These are phyloP conservation scores for Arothron firmamentum DNA, from an alignment of 2,113 vertebrate species.

Conservation along the genomic window DNA sequence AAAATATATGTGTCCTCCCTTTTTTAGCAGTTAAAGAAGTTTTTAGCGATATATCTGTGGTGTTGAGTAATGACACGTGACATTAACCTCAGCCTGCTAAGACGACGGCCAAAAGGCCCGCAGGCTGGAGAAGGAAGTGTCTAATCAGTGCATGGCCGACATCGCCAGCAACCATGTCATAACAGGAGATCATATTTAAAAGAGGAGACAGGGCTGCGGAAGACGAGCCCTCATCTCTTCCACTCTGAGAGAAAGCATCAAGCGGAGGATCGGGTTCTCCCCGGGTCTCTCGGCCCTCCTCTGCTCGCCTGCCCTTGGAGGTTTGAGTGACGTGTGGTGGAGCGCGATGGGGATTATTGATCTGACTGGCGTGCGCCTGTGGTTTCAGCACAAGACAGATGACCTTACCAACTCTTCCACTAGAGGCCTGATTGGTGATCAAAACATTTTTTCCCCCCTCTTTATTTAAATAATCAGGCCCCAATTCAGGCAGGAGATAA, in stretches of 20 bases:
- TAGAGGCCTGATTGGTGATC: conserved; percentile 35
- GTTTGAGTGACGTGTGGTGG: conserved; percentile 72
- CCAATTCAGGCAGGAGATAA: conserved; percentile 44
- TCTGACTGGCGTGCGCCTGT: conserved; percentile 73
- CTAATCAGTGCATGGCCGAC: conserved; percentile 39
- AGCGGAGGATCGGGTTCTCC: conserved; percentile 58
- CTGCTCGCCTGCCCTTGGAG: conserved; percentile 41
- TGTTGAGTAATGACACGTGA: conserved; percentile 19
- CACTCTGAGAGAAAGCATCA: conserved; percentile 44
- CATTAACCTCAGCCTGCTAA: conserved; percentile 6
- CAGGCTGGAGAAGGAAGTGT: conserved; percentile 45
- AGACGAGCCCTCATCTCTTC: conserved; percentile 52
- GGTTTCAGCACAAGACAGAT: conserved; percentile 67
- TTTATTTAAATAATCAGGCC: conserved; percentile 50
- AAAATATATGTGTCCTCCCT: too few species aligned
- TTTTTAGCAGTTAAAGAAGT: background rate
- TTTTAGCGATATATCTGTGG: too few species aligned
- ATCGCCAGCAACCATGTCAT: conserved; percentile 37
- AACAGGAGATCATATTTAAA: conserved; percentile 59
- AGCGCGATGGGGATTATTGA: conserved; percentile 72
- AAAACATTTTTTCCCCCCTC: conserved; percentile 20
- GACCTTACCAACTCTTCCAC: conserved; percentile 68
- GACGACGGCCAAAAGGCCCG: conserved; percentile 28
- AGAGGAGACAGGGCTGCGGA: conserved; percentile 41
- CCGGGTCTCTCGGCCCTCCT: conserved; percentile 34